Base-by-base conservation (phyloP, 2,113 vertebrate species). In the Chionodraco myersi region DNA sequence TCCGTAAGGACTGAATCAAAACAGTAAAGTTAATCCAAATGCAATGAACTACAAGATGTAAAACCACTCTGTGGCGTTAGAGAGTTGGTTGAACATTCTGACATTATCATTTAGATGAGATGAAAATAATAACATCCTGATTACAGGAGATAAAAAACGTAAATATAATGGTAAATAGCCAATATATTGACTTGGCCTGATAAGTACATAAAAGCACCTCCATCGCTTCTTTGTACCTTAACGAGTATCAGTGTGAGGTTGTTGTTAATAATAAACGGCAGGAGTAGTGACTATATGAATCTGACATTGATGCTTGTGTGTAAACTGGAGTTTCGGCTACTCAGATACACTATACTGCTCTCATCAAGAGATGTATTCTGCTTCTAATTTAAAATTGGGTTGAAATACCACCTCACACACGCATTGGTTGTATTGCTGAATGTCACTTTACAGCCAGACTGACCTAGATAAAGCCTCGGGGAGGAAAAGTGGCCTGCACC, bases 381-480 rank as follows among this genome's bases (percentile, higher is more conserved):
- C 56, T 12, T 83, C 67, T 73, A 15, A 76, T 84, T 87, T 76
- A 36, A 84, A 86, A 76, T 48, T 21, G 18, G 58, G 60, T 77
- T 72, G n/a, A 71, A 36, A 67, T 61, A 4, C 18, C 6, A 51
- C 52, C 56, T 72, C 15, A 61, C 26, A 44, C 44, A 16, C 12
- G 72, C 54, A 56, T 14, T 58, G 76, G 71, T 65, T 79, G 61
- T 58, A 62, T 65, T 66, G 67, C 65, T 75, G 73, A 84, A 80
- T 76, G 82, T 80, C 77, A 87, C 80, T 87, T 81, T 84, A 74
- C 77, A 80, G 48, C 58, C 80, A 47, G 16, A 45, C 82, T 88
- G 88, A 91, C 84, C 79, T 58, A 87, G 72, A 91, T 84, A 86
- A 86, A 78, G 80, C 80, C 83, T 81, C 18, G 59, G 86, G 59